Percentiles rank a stretch among this genome's conserved stretches.
phyloP scores from a whole-genome alignment of 2,113 vertebrate species.

The human (Homo sapiens) region DNA sequence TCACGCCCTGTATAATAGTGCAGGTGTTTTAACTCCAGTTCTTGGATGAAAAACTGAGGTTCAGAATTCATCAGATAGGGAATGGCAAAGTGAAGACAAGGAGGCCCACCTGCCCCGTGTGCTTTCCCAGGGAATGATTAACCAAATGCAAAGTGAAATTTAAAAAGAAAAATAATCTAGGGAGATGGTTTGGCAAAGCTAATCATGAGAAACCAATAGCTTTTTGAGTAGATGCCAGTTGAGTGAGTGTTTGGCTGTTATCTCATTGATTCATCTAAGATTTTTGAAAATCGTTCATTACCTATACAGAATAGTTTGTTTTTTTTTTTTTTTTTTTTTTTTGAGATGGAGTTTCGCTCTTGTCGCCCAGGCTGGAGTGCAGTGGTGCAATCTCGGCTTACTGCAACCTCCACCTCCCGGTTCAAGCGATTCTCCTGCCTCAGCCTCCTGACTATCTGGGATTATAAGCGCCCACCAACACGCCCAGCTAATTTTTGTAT shows the following conservation, averaged over 20 bases:
- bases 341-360: too few species aligned
- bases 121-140: neutral
- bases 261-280: neutral
- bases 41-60: neutral
- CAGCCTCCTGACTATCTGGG: too few species aligned
- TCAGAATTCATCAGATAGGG: neutral
- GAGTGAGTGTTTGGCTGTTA: neutral
- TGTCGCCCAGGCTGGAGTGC: too few species aligned
- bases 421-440: too few species aligned
- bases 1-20: rapidly evolving
- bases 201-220: neutral
- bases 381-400: too few species aligned
- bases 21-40: neutral
- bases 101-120: neutral
- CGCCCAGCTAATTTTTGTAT: too few species aligned
- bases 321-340: neutral
- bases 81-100: neutral
- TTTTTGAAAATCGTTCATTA: neutral
- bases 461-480: too few species aligned
- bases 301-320: neutral
- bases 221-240: neutral
- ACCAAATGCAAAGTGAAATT: neutral
- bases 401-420: too few species aligned
- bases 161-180: neutral
- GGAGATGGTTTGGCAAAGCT: neutral